Base-by-base conservation (phyloP, 1,140 invertebrate species). In the Varroa destructor region DNA sequence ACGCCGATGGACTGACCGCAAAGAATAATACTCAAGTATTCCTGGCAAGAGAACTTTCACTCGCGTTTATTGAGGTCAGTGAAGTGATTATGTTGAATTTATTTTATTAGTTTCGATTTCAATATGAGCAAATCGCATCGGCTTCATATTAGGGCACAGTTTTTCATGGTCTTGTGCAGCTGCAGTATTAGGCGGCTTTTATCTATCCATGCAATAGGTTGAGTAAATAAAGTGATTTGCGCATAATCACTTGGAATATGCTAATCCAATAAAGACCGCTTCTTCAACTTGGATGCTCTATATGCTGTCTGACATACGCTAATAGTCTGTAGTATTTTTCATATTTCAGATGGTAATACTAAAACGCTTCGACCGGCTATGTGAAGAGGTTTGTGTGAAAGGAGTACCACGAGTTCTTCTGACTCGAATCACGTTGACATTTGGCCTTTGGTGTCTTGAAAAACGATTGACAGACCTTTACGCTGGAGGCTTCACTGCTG, bases 11-110 rank as follows among this genome's bases (percentile, higher is more conserved):
- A 36, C 93, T 94, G 76, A 83, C 83, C 36, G 86, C 87, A 0
- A 85, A 86, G 77, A 90, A 89, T 79, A 85, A 90, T 75, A 86
- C 84, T 2, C 92, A 96, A 82, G 86, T 90, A 25, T 92, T 88
- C 78, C 84, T 84, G 72, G 89, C 88, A 73, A 83, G 85, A 75
- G 86, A 84, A 12, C 80, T 96, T 4, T 85, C 88, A 0, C 79
- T 89, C 56, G 86, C 85, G 36, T 95, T 88, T 79, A 87, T 86
- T 51, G 87, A 89, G 81, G 61, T 67, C 2, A 67, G 36, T 40
- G 57, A n/a, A 12, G 10, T n/a, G n/a, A 12, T 56, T 56, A 12
- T 12, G 55, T 12, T 56, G 55, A 12, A 56, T 56, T 12, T n/a
- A n/a, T 56, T n/a, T 56, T 12, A 56, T n/a, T 12, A 56, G 10